A percentile compares a stretch with the other conserved stretches of the same genome.
phyloP scores from a whole-genome alignment of 2,888 invertebrate species.

The Acanthosoma haemorrhoidale region DNA sequence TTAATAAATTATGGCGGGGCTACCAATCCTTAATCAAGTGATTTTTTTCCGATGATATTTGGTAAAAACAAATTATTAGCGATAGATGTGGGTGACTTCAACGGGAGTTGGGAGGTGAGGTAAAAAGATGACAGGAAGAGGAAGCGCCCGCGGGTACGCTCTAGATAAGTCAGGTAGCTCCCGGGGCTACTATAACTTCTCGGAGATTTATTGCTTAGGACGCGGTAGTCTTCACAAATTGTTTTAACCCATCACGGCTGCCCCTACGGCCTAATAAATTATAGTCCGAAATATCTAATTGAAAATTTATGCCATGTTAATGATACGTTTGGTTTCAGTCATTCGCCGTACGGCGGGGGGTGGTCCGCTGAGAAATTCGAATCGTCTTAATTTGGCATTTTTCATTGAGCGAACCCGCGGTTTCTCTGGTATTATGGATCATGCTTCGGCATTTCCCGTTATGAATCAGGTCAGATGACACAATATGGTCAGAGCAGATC shows the following conservation, averaged over 20 bases:
- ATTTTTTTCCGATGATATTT: too few species aligned
- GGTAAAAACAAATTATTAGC: too few species aligned
- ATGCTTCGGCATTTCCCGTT: background rate
- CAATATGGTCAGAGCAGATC: too few species aligned
- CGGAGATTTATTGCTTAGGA: background rate
- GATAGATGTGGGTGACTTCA: too few species aligned
- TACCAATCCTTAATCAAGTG: too few species aligned
- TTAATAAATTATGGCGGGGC: too few species aligned
- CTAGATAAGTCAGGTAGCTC: background rate
- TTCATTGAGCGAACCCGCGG: background rate
- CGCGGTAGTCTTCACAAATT: background rate
- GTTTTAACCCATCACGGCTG: background rate
- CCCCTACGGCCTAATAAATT: background rate
- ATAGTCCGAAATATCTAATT: background rate
- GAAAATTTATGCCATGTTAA: conserved; percentile 1
- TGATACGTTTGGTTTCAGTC: background rate
- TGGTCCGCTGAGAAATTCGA: background rate
- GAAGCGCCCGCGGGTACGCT: background rate
- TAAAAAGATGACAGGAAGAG: background rate
- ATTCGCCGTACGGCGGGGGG: background rate
- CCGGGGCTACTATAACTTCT: background rate
- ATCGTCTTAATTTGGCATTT: background rate
- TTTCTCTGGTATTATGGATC: background rate
- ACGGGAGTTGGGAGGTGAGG: too few species aligned
- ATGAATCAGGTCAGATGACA: too few species aligned